Evolutionary conservation across 2,797 vertebrate species (phyloP).

Genomic region (Garrulus glandarius): DNA sequence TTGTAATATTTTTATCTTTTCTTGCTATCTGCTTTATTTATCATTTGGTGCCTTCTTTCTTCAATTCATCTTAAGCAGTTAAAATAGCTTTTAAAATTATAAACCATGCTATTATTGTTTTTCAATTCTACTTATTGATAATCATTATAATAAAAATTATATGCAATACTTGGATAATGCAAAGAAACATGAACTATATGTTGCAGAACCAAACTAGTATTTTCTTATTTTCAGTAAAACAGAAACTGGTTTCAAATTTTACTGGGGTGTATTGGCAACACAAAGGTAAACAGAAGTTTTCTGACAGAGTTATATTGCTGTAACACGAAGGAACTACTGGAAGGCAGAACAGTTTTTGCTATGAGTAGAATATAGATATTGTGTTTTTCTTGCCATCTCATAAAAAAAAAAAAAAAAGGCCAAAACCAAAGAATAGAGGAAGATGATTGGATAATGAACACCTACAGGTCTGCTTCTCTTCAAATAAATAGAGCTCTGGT

Average conservation of each 20-base stretch:
- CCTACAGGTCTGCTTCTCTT: not conserved
- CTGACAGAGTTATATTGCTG: not conserved
- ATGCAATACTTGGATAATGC: not conserved
- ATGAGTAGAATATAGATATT: not conserved
- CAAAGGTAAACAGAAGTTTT: not conserved
- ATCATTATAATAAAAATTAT: not conserved
- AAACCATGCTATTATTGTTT: not conserved
- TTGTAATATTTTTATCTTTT: not conserved
- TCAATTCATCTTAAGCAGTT: not conserved
- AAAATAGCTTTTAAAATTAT: not conserved
- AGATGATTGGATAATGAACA: not conserved
- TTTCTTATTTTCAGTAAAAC: not conserved
- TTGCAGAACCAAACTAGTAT: not conserved
- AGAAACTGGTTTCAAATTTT: not conserved
- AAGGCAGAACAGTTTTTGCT: not conserved
- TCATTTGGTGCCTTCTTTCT: not conserved
- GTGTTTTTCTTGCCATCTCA: fast-evolving
- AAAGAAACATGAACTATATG: not conserved
- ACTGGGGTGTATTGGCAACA: not conserved
- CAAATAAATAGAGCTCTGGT: not conserved
- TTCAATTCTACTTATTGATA: not conserved
- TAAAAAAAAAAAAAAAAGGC: not conserved
- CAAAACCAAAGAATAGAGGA: not conserved
- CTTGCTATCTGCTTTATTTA: not conserved
- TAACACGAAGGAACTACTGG: not conserved